Evolutionary conservation across 2,888 invertebrate species (phyloP).

Genomic region (Spodoptera picta): DNA sequence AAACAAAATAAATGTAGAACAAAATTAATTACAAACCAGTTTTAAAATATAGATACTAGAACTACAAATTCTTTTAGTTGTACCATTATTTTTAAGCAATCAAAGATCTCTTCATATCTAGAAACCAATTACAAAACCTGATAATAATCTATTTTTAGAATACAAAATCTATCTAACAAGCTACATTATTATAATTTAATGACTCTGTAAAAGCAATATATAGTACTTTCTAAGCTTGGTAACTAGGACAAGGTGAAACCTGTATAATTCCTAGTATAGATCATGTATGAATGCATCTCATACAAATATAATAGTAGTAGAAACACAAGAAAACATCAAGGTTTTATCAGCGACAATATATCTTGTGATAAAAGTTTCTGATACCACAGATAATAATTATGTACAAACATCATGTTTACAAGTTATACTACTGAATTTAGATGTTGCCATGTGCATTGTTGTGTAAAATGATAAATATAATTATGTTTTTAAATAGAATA

Average conservation of each 20-base stretch:
- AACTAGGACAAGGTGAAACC: conserved; percentile 14
- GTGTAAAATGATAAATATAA: too few relatives aligned
- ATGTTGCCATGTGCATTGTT: conserved; percentile 9
- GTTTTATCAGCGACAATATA: conserved; percentile 31
- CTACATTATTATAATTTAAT: conserved; percentile 2
- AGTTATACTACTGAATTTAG: not conserved
- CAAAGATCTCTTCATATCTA: too few relatives aligned
- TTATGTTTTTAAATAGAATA: too few relatives aligned
- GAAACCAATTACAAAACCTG: too few relatives aligned
- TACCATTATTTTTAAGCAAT: too few relatives aligned
- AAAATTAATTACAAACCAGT: not conserved
- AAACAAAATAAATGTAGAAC: not conserved
- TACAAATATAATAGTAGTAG: not conserved
- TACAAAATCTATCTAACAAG: too few relatives aligned
- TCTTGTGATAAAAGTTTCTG: conserved; percentile 31
- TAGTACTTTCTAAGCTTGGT: not conserved
- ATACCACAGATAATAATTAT: conserved; percentile 26
- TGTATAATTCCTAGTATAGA: not conserved
- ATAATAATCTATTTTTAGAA: too few relatives aligned
- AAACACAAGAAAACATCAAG: conserved; percentile 13
- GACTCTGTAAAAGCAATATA: conserved; percentile 5
- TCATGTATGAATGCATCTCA: conserved; percentile 19
- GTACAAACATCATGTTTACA: conserved; percentile 21
- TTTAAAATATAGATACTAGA: too few relatives aligned
- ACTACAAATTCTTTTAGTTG: too few relatives aligned